Base-by-base conservation (phyloP, 2,113 vertebrate species). In the Saimiri boliviensis region DNA sequence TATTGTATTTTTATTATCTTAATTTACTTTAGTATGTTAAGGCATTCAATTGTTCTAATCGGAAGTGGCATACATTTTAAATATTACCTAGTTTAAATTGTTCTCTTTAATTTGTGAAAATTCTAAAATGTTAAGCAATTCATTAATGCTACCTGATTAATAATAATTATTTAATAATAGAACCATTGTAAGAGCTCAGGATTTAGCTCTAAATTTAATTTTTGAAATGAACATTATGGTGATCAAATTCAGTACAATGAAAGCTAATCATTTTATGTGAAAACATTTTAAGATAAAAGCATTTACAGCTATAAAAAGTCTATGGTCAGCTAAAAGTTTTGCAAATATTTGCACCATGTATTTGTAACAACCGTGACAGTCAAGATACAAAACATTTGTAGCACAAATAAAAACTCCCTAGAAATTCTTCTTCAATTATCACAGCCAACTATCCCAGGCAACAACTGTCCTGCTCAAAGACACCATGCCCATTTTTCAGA, bases 251-350 rank as follows among this genome's bases (percentile, higher is more conserved):
- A 45, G 17, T 37, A 6, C 5, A 79, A 56, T 77, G 23, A 89
- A 54, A 73, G 71, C 27, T 54, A 84, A 83, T 4, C 14, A n/a
- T n/a, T 77, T 83, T 73, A 91, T 32, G 27, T 91, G 19, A 54
- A 73, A 87, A 7, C 8, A 20, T 23, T 54, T 95, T 0, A 0
- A 42, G 80, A 16, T 12, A 7, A 89, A 20, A 92, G 91, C 21
- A 30, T 95, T 82, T 95, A 90, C 2, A 87, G 58, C 73, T 40
- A 23, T 68, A 80, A 73, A 66, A 81, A 32, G 76, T 63, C 21
- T 45, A 10, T 60, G 58, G 10, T 60, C 58, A 60, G 58, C 10
- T 27, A 60, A 60, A 60, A 1, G 58, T 60, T 60, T 60, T 60
- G 58, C 58, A 60, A 60, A 60, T 60, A 60, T 11, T 60, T 12